Base-by-base conservation (phyloP, 2,113 vertebrate species). In the Scophthalmus maximus region DNA sequence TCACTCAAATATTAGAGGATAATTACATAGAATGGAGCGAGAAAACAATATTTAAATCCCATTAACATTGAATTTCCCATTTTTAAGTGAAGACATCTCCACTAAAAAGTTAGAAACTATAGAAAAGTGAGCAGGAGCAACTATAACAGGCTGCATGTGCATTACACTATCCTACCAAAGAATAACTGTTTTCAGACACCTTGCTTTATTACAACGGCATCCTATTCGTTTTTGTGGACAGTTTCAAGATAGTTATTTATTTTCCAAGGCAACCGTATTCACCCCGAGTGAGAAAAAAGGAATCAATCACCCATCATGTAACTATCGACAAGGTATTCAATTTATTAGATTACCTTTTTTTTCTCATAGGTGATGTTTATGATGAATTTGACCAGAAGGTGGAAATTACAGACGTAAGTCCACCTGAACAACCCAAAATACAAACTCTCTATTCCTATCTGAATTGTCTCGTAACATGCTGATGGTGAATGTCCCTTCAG, bases 381-480 rank as follows among this genome's bases (percentile, higher is more conserved):
- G 90, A 94, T 88, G 93, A 93, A 14, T 80, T 91, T 79, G 83
- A 70, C 30, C 89, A 87, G 72, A 95, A 93, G 90, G 91, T 88
- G 57, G 91, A 92, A 78, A 90, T 94, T 32, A 91, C 88, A 81
- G 93, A 95, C 90, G 92, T 95, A 83, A 26, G 64, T 68, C 9
- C 27, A 1, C 12, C 23, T 3, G 14, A 57, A 38, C 25, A 44
- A 51, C 4, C 17, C 25, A 1, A 18, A 23, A 25, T 23, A 20
- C 6, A 1, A n/a, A 6, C 17, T 12, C 6, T 36, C 20, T 34
- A 2, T 17, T 36, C 1, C 26, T 44, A 11, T 63, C 5, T 49
- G 22, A 1, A 20, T 30, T 6, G 26, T 26, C 23, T 42, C 27
- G 17, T 57, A 8, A n/a, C 18, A 5, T 26, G 1, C 17, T 4